Evolutionary conservation across 2,113 vertebrate species (phyloP), one percentile per base, ranked within the genome.

Genomic region (Paracanthobrama guichenoti): DNA sequence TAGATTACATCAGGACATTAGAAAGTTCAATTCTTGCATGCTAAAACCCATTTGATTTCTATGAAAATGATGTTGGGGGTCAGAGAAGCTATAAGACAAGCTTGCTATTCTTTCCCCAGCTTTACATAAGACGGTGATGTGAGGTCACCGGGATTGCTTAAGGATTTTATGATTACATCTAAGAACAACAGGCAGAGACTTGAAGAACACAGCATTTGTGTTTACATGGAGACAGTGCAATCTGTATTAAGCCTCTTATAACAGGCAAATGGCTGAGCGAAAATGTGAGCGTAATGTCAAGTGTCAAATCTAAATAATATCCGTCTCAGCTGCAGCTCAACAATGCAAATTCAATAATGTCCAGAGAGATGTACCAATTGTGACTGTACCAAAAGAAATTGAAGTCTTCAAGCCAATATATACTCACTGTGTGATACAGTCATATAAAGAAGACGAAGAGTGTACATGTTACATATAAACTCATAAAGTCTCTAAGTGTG

Each of bases 81-180:
- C 72, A 50, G 72, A 48, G 2, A 74, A 50, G 28, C 31, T 69
- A 35, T 35, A 16, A 24, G n/a, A 28, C 4, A 66, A 14, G 14
- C 10, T 22, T 42, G 20, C 55, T 22, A 55, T 55, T 55, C 35
- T 81, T 85, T 83, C 64, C 46, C 75, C 60, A 26, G 75, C 83
- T 90, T 88, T 90, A 81, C 71, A 81, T 82, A 84, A 69, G 86
- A 88, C 90, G 62, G 62, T 89, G 85, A 83, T 78, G 72, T 79
- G 79, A 91, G 88, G 86, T 87, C 87, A 87, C 39, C 46, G 46
- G 50, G 31, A 48, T 84, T 83, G 84, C 67, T 85, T 80, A 24
- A 83, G 87, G 76, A 78, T 89, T 89, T 50, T 69, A 81, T 84
- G 85, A 20, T 84, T 84, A 78, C 79, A 87, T 84, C 71, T 71